Percentiles rank a stretch among this genome's conserved stretches.
phyloP scores from a whole-genome alignment of 2,888 invertebrate species.

The Salpingus planirostris region DNA sequence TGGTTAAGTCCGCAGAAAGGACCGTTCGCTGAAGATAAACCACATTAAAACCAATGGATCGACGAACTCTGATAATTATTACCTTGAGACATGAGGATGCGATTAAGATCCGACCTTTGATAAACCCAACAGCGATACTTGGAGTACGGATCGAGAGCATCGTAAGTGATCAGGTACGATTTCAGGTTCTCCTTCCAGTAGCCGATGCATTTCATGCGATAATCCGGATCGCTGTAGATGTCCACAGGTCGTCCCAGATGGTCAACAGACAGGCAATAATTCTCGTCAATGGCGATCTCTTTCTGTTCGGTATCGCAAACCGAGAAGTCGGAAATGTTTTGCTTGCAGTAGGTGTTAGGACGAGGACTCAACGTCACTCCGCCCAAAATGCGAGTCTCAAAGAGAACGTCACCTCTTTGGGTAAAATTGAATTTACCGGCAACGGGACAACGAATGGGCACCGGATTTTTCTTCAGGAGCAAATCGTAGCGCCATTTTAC shows the following conservation, averaged over 20 bases:
- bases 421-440: constrained; percentile 94
- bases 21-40: constrained; percentile 65
- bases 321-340: constrained; percentile 90
- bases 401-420: constrained; percentile 82
- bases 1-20: constrained; percentile 86
- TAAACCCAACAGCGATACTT: constrained; percentile 98
- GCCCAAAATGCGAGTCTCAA: constrained; percentile 86
- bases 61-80: neutral
- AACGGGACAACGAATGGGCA: constrained; percentile 88
- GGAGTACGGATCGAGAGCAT: constrained; percentile 91
- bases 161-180: constrained; percentile 92
- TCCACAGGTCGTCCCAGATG: constrained; percentile 90
- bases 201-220: constrained; percentile 93
- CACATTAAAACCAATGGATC: neutral
- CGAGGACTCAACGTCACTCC: constrained; percentile 91
- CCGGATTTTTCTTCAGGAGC: constrained; percentile 77
- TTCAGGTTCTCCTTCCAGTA: constrained; percentile 97
- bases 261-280: constrained; percentile 94
- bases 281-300: constrained; percentile 88
- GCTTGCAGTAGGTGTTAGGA: constrained; percentile 84
- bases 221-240: constrained; percentile 93
- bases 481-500: constrained; percentile 82
- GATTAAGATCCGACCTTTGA: constrained; percentile 87
- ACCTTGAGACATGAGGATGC: constrained; percentile 68
- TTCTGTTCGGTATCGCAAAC: constrained; percentile 94